Evolutionary conservation across 2,888 invertebrate species (phyloP).

Genomic region (Lymantria dispar): DNA sequence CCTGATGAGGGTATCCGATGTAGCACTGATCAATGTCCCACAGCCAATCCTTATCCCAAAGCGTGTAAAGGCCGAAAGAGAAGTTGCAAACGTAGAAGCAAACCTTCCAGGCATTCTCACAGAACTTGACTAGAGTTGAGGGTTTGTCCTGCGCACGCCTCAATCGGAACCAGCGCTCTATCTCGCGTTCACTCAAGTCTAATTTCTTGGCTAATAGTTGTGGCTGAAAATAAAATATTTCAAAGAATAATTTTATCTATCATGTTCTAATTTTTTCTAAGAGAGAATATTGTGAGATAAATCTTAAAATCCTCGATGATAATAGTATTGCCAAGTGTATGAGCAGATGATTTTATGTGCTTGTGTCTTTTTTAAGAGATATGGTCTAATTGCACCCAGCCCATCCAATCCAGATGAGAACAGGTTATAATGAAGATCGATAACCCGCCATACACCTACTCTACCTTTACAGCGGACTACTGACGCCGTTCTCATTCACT

Average conservation of each 20-base stretch:
- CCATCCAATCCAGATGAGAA: no score
- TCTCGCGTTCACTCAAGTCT: conserved; percentile 92
- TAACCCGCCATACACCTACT: no score
- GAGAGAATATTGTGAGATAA: no score
- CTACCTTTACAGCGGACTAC: no score
- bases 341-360: no score
- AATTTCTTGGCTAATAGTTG: conserved; percentile 91
- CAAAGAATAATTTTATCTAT: not conserved
- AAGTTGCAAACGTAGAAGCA: conserved; percentile 93
- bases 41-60: conserved; percentile 97
- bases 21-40: conserved; percentile 96
- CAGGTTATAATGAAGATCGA: no score
- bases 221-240: conserved; percentile 45
- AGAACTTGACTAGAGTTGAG: conserved; percentile 94
- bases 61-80: conserved; percentile 88
- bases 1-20: not conserved
- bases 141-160: conserved; percentile 93
- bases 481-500: no score
- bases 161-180: conserved; percentile 95
- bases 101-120: conserved; percentile 95
- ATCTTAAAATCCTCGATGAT: no score
- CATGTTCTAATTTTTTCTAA: no score
- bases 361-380: no score
- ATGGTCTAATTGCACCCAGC: no score
- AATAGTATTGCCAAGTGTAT: no score